Percentiles rank a stretch among this genome's conserved stretches.
Evolutionary conservation across 2,113 vertebrate genomes (phyloP).

Genomic region (Phaethornis superciliosus): DNA sequence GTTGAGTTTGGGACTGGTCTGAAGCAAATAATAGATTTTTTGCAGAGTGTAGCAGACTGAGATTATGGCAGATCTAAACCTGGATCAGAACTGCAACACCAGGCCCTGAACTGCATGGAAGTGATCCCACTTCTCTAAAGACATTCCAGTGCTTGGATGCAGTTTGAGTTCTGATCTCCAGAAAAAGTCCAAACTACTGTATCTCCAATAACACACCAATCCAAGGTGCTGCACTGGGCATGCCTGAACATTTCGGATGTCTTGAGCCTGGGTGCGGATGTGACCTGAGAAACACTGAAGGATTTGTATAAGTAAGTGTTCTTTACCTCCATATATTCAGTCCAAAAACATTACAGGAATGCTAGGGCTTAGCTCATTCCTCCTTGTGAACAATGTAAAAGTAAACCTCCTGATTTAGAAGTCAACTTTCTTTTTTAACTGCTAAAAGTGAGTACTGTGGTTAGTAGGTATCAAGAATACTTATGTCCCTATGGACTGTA

Average conservation of each 20-base stretch:
- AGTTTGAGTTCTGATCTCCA: not conserved
- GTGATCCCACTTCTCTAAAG: not conserved
- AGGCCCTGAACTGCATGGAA: not conserved
- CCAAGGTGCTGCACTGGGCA: rapidly evolving
- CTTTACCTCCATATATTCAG: not conserved
- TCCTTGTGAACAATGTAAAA: not conserved
- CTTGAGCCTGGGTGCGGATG: not conserved
- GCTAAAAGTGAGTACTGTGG: not conserved
- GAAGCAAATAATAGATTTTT: not conserved
- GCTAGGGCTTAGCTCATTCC: not conserved
- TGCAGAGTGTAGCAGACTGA: not conserved
- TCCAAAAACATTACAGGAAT: not conserved
- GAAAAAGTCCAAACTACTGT: not conserved
- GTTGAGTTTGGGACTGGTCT: not conserved
- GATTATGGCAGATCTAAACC: not conserved
- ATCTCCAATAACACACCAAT: not conserved
- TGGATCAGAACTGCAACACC: not conserved
- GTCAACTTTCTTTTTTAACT: not conserved
- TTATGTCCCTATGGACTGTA: not conserved
- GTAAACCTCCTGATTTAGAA: not conserved
- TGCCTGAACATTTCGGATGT: not conserved
- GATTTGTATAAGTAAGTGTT: not conserved
- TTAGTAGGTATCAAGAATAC: not conserved
- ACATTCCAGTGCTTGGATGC: not conserved
- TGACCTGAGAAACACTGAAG: not conserved